Evolutionary conservation across 1,140 invertebrate species (phyloP), one percentile per base, ranked within the genome.

Genomic region (Phortica variegata): DNA sequence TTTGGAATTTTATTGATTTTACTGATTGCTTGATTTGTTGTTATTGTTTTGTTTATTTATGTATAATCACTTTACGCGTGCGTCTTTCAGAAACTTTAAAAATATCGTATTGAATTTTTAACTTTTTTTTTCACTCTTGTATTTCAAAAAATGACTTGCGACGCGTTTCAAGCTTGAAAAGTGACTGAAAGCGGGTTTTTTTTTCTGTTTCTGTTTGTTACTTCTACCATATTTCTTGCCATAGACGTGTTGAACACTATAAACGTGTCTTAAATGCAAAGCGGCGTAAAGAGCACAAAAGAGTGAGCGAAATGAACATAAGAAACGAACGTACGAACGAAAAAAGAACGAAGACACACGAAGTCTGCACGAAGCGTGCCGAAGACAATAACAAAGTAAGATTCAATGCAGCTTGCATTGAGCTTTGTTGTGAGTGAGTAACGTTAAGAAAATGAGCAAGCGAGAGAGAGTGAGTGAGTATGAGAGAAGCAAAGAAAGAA

Each of bases 201-300:
- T n/a, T n/a, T n/a, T n/a, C n/a, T n/a, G n/a, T n/a, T n/a, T n/a
- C n/a, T n/a, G n/a, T n/a, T n/a, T n/a, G n/a, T n/a, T n/a, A n/a
- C n/a, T n/a, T n/a, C n/a, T n/a, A n/a, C n/a, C n/a, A n/a, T n/a
- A n/a, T n/a, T n/a, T n/a, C n/a, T n/a, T n/a, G n/a, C n/a, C n/a
- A 38, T 40, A 46, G 51, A 18, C 13, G 53, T 51, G 13, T 48
- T 43, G 43, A 46, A 32, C 16, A 46, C 52, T 63, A 56, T 53
- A 59, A 63, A 63, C 56, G 60, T 63, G 60, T 62, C 60, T 63
- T 63, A 56, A 42, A 59, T 49, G 49, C 37, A 52, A 58, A 47
- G 43, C 42, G 43, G 51, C 44, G 55, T 53, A 43, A 37, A 50
- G 6, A 23, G 20, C 16, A 29, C n/a, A 15, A 44, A 15, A 10